Evolutionary conservation across 2,797 vertebrate species (phyloP).

Genomic region (Squalus acanthias): DNA sequence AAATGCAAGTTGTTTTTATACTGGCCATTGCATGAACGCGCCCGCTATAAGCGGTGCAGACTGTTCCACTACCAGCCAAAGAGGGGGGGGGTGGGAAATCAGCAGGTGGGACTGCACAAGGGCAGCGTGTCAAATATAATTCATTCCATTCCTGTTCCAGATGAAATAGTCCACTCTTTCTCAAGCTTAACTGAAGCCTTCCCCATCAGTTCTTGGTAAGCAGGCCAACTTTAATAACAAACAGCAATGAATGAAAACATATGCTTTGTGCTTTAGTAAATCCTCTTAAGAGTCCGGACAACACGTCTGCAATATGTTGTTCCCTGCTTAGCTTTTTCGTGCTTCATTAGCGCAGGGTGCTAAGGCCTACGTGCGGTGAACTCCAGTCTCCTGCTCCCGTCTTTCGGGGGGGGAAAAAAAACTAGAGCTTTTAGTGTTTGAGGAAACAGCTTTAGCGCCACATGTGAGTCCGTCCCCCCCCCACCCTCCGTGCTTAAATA

Average conservation of each 20-base stretch:
- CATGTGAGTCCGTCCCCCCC: background rate
- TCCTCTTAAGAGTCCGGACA: constrained; percentile 29
- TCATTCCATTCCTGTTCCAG: background rate
- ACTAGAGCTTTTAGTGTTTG: background rate
- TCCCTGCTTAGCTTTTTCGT: background rate
- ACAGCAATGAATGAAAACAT: constrained; percentile 12
- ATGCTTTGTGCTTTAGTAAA: constrained; percentile 28
- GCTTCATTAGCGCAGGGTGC: background rate
- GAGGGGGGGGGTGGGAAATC: too few species aligned
- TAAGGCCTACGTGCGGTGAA: background rate
- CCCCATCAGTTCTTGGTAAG: background rate
- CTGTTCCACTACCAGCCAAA: too few species aligned
- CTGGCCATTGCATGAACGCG: too few species aligned
- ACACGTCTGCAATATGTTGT: background rate
- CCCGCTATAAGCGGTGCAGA: too few species aligned
- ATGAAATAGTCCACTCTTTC: background rate
- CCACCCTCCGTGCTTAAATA: background rate
- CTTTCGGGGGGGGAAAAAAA: background rate
- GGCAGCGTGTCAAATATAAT: background rate
- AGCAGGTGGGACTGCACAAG: too few species aligned
- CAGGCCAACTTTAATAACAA: background rate
- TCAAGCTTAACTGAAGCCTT: background rate
- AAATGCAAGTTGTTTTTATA: too few species aligned
- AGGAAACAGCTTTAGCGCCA: background rate
- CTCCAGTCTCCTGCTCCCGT: background rate